These are phyloP conservation scores for Pherbina coryleti DNA, from an alignment of 2,888 invertebrate genomes.

Conservation along the genomic window DNA sequence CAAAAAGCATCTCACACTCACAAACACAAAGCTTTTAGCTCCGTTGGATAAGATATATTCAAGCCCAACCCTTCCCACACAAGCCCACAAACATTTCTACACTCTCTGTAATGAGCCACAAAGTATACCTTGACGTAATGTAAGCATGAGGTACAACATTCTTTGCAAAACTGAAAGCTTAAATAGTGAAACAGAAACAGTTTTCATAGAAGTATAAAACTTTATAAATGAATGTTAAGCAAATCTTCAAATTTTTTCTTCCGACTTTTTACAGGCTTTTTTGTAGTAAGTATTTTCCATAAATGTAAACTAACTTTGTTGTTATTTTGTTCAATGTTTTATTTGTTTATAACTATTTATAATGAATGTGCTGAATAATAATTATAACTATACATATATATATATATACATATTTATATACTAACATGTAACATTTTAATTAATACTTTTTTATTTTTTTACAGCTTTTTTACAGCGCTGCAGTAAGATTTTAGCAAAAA, in stretches of 20 bases:
- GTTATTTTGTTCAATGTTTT: neutral
- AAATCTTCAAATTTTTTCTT: slow-evolving; percentile 5
- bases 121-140: neutral
- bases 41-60: neutral
- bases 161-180: neutral
- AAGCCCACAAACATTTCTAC: neutral
- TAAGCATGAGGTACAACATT: neutral
- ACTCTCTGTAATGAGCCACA: neutral
- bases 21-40: slow-evolving; percentile 1
- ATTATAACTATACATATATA: neutral
- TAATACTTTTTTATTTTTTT: neutral
- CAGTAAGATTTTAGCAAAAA: slow-evolving; percentile 24
- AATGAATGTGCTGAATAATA: neutral
- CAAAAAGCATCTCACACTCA: slow-evolving; percentile 19
- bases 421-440: neutral
- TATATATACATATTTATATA: neutral
- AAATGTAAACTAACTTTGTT: slow-evolving; percentile 24
- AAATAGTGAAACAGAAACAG: neutral
- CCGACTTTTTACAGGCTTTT: slow-evolving; percentile 63
- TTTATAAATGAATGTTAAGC: neutral
- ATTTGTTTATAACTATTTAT: neutral
- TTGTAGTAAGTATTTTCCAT: slow-evolving; percentile 61
- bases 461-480: slow-evolving; percentile 43
- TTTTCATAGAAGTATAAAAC: neutral
- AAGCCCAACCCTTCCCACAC: neutral